Base-by-base conservation (phyloP, 2,888 invertebrate species). In the Venusia cambrica region DNA sequence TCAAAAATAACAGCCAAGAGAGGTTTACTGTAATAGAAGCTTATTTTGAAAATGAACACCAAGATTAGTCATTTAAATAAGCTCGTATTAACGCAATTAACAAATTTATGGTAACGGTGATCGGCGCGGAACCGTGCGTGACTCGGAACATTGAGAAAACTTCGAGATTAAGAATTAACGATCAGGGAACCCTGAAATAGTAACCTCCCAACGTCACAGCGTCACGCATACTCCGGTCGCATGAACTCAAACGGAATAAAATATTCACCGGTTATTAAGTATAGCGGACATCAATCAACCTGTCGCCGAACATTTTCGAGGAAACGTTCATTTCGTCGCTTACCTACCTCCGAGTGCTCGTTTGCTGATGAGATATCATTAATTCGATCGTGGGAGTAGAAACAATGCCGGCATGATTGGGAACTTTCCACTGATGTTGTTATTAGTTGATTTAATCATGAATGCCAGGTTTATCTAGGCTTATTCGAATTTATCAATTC, bases 201-300 rank as follows among this genome's bases (percentile, higher is more conserved):
- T 73, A 70, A 66, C 70, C 71, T 68, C 68, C 67, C 62, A 63
- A 64, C 62, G 68, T 73, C 68, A 69, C 61, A 45, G 52, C 72
- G 71, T 68, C 76, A 78, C 75, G 77, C 77, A 72, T 65, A 58
- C 54, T 54, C 48, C 45, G 57, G 59, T 58, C 21, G 12, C 37
- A 30, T 22, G 59, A 61, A 60, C 62, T 29, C 9, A 5, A 16
- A 16, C 16, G 64, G 59, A 73, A 78, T 79, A 73, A 79, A 79
- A 78, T 77, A 81, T 79, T 76, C 74, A 74, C 48, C 61, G 61
- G 68, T 76, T 80, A 75, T 75, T 73, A 74, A n/a, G n/a, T 70
- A 72, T 67, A 73, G 67, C 64, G 62, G 64, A 70, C 71, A 80
- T 78, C 73, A 69, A 80, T 81, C 81, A 77, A 73, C 52, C 72